Percentiles rank a stretch among this genome's conserved stretches.
These are phyloP conservation scores for Drosophila funebris DNA, from an alignment of 1,140 invertebrate species.

Conservation along the genomic window DNA sequence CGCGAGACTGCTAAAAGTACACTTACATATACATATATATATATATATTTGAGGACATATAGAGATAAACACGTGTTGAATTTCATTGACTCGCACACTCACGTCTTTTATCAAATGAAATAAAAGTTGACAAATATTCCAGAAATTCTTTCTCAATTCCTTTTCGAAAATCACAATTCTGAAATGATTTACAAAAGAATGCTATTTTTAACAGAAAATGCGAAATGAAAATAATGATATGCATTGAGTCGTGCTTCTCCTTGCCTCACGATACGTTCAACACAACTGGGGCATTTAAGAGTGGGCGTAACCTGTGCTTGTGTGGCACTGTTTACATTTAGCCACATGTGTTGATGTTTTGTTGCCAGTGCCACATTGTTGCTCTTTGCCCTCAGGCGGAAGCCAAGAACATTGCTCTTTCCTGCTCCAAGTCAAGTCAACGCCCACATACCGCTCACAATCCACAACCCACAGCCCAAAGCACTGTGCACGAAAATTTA, in stretches of 20 bases:
- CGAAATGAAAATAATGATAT: background rate
- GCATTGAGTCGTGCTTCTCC: background rate
- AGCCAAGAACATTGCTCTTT: background rate
- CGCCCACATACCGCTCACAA: constrained; percentile 49
- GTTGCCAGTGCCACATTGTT: constrained; percentile 23
- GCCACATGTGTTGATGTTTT: constrained; percentile 41
- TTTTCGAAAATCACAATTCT: too few relatives aligned
- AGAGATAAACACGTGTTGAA: background rate
- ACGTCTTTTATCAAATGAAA: background rate
- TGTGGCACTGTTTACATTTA: constrained; percentile 24
- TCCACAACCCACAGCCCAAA: constrained; percentile 10
- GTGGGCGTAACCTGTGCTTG: constrained; percentile 31
- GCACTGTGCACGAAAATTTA: constrained; percentile 54
- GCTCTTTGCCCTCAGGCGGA: constrained; percentile 11
- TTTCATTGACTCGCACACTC: background rate
- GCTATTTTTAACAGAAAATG: too few relatives aligned
- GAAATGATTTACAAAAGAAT: too few relatives aligned
- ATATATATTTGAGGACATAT: background rate
- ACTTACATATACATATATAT: constrained; percentile 19
- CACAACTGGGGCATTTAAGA: background rate
- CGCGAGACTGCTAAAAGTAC: constrained; percentile 44
- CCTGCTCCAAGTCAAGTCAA: constrained; percentile 1
- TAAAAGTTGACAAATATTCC: background rate
- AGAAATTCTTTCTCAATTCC: background rate
- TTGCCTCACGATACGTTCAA: background rate